phyloP scores from a whole-genome alignment of 1,140 invertebrate species.

The Drosophila kepulauana region DNA sequence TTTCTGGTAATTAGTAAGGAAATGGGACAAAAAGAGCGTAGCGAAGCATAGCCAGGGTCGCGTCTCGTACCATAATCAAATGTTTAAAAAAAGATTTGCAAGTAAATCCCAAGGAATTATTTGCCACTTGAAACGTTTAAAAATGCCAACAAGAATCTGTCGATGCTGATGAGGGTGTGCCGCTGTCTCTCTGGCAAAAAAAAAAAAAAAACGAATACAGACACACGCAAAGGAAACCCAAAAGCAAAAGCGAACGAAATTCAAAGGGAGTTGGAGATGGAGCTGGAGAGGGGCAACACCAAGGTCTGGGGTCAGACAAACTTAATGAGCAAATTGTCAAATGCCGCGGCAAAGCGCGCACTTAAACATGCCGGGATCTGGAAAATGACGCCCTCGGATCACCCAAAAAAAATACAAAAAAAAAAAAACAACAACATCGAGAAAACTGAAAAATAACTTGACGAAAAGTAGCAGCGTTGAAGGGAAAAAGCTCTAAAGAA shows the following conservation, averaged over 20 bases:
- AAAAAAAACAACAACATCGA: neutral
- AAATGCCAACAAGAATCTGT: conserved; percentile 79
- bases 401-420: conserved; percentile 9
- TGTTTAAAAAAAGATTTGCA: conserved; percentile 82
- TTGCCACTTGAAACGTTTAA: conserved; percentile 84
- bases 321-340: conserved; percentile 85
- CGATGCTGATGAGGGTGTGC: conserved; percentile 69
- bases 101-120: conserved; percentile 84
- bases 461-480: conserved; percentile 48
- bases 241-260: conserved; percentile 9
- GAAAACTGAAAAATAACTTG: conserved; percentile 74
- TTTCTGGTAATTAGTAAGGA: conserved; percentile 74
- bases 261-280: conserved; percentile 10
- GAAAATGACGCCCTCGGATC: conserved; percentile 27
- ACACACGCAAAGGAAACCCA: conserved; percentile 20
- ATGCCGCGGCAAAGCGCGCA: conserved; percentile 80
- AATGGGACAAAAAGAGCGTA: conserved; percentile 30
- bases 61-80: conserved; percentile 61
- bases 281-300: neutral
- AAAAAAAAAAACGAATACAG: conserved; percentile 8
- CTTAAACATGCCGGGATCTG: conserved; percentile 73
- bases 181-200: neutral
- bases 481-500: neutral
- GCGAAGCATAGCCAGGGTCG: conserved; percentile 10
- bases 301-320: conserved; percentile 73